These are phyloP conservation scores for Amblyornis subalaris DNA, from an alignment of 2,113 vertebrate genomes.

Conservation along the genomic window DNA sequence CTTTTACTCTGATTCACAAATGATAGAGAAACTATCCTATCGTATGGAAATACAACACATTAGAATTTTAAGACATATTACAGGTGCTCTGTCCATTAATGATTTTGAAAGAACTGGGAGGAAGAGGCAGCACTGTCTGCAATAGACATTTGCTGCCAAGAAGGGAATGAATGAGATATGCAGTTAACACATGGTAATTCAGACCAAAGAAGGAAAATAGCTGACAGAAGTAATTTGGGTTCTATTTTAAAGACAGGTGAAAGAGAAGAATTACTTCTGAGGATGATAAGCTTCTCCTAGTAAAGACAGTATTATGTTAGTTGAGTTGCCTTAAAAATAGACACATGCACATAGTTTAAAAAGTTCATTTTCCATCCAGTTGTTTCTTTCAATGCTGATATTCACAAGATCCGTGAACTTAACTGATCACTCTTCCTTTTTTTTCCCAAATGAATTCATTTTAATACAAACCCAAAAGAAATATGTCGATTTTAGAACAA, in stretches of 20 bases:
- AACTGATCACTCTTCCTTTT: neutral
- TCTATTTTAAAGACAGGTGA: neutral
- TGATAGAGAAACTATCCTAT: neutral
- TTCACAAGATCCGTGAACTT: neutral
- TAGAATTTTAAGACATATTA: neutral
- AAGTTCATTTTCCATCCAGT: neutral
- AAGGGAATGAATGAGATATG: neutral
- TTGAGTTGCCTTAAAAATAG: neutral
- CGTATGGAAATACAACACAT: neutral
- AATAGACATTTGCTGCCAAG: neutral
- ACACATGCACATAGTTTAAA: neutral
- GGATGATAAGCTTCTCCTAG: neutral
- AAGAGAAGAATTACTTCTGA: neutral
- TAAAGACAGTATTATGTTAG: neutral
- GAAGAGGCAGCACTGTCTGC: neutral
- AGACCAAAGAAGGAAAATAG: neutral
- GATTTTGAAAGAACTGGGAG: neutral
- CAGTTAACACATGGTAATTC: neutral
- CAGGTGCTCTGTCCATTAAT: neutral
- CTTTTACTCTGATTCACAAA: neutral
- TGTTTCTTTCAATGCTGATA: neutral
- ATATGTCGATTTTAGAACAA: neutral
- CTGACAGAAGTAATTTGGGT: neutral
- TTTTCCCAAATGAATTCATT: neutral
- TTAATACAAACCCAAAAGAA: neutral